A percentile compares a stretch with the other conserved stretches of the same genome.
These are phyloP conservation scores for Aldabrachelys gigantea DNA, from an alignment of 2,113 vertebrate species.

Conservation along the genomic window DNA sequence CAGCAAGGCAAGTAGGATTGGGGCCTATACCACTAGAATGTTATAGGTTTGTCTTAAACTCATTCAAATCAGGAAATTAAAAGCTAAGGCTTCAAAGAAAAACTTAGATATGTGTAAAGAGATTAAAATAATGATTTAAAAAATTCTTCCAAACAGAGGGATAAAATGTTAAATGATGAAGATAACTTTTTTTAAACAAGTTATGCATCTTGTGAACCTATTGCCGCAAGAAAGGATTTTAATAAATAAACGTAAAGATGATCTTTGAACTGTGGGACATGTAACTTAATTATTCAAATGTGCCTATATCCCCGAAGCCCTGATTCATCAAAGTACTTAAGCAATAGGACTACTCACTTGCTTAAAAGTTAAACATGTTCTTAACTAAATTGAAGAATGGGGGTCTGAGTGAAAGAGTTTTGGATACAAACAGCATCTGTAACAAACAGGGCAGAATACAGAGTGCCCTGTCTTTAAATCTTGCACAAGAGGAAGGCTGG, in stretches of 20 bases:
- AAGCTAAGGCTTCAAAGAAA: background rate
- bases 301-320: background rate
- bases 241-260: background rate
- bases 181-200: background rate
- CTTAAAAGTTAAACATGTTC: background rate
- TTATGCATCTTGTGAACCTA: background rate
- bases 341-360: background rate
- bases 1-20: background rate
- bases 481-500: background rate
- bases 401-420: background rate
- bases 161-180: background rate
- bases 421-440: background rate
- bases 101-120: background rate
- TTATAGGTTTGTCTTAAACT: background rate
- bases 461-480: background rate
- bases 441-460: background rate
- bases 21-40: background rate
- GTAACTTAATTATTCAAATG: background rate
- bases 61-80: background rate
- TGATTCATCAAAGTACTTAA: background rate
- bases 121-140: background rate
- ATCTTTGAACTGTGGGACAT: accelerated
- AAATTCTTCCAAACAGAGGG: background rate
- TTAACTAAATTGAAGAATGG: background rate
- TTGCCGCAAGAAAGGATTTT: background rate